A percentile compares a stretch with the other conserved stretches of the same genome.
Evolutionary conservation across 2,797 vertebrate species (phyloP).

Genomic region (Enoplosus armatus): DNA sequence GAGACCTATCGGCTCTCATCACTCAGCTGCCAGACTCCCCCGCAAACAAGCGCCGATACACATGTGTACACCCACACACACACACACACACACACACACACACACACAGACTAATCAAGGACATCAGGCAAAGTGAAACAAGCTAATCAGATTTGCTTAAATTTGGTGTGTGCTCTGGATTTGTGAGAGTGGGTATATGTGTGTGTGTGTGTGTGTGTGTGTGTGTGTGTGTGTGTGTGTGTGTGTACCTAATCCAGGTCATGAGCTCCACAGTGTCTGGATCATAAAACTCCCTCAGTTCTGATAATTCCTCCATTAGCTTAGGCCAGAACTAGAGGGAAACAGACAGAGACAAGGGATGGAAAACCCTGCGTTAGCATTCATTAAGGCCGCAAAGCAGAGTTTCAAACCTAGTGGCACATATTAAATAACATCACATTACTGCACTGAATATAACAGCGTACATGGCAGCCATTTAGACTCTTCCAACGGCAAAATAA

Average conservation of each 20-base stretch:
- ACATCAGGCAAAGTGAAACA: slow-evolving; percentile 59
- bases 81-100: slow-evolving; percentile 19
- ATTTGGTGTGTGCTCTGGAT: slow-evolving; percentile 58
- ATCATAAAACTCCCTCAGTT: slow-evolving; percentile 98
- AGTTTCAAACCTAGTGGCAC: slow-evolving; percentile 7
- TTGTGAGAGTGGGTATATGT: slow-evolving; percentile 23
- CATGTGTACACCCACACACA: slow-evolving; percentile 15
- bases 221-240: slow-evolving; percentile 26
- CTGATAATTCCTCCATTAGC: slow-evolving; percentile 93
- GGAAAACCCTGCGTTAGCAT: neutral
- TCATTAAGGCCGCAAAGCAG: slow-evolving; percentile 5
- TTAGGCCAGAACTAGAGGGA: slow-evolving; percentile 92
- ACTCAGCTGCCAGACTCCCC: slow-evolving; percentile 58
- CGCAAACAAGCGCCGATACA: slow-evolving; percentile 35
- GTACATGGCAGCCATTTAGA: slow-evolving; percentile 16
- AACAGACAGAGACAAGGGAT: slow-evolving; percentile 29
- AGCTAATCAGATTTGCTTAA: slow-evolving; percentile 68
- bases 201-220: slow-evolving; percentile 55
- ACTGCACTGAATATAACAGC: slow-evolving; percentile 10
- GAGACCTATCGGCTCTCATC: slow-evolving; percentile 74
- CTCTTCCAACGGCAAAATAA: slow-evolving; percentile 18
- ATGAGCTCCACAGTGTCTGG: slow-evolving; percentile 99
- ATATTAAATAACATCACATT: slow-evolving; percentile 28
- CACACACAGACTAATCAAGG: slow-evolving; percentile 57
- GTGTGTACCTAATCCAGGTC: slow-evolving; percentile 96